Conservation (phyloP, 2,113 vertebrate species). For the Emydura subglobosa region DNA sequence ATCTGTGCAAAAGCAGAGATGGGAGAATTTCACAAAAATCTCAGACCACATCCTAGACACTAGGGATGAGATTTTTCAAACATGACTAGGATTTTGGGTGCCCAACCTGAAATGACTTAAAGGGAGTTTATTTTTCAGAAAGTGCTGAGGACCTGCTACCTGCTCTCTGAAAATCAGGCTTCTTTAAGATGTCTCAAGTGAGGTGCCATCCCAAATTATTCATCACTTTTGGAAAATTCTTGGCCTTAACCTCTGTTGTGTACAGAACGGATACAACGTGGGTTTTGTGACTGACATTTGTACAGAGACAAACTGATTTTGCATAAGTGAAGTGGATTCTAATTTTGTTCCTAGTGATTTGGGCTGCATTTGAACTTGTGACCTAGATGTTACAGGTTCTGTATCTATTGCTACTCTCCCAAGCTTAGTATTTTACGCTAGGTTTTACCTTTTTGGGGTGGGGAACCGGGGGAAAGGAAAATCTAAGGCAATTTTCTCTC, state of each 20-base stretch:
- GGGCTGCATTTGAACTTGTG: not conserved
- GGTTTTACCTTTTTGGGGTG: not conserved
- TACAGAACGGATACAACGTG: not conserved
- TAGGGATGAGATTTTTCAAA: not conserved
- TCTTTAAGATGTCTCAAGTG: not conserved
- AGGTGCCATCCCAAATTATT: not conserved
- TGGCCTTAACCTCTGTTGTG: not conserved
- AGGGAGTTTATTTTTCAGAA: not conserved
- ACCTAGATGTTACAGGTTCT: not conserved
- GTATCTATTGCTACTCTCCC: not conserved
- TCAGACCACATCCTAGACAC: not conserved
- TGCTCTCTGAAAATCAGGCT: not conserved
- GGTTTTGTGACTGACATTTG: not conserved
- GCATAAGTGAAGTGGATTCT: not conserved
- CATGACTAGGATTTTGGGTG: not conserved
- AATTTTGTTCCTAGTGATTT: fast-evolving
- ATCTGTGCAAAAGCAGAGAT: not conserved
- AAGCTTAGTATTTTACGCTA: not conserved
- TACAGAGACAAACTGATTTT: not conserved
- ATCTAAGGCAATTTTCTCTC: not conserved
- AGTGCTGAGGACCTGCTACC: not conserved
- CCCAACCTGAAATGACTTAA: not conserved
- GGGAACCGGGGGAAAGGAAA: not conserved
- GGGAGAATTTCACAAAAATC: not conserved
- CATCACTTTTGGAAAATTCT: not conserved